phyloP scores from a whole-genome alignment of 64 coral and sea anemone genomes.

The Pocillopora damicornis region DNA sequence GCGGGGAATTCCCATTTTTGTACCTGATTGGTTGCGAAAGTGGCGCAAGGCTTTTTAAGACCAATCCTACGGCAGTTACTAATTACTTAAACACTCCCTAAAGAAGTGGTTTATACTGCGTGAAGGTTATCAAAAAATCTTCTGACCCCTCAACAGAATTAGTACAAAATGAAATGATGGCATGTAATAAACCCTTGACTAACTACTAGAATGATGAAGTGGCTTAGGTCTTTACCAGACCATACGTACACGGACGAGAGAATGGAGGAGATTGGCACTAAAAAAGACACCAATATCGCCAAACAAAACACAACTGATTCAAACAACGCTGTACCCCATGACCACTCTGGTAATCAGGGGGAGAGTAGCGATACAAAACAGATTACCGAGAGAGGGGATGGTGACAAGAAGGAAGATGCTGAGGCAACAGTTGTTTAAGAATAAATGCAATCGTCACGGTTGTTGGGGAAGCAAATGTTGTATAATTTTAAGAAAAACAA shows the following conservation, averaged over 20 bases:
- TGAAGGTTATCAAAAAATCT: too few relatives aligned
- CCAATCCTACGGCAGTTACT: too few relatives aligned
- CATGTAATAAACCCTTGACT: background rate
- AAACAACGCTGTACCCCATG: background rate
- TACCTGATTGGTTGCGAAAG: too few relatives aligned
- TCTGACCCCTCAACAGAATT: background rate
- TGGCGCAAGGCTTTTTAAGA: too few relatives aligned
- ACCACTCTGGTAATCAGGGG: background rate
- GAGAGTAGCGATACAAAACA: conserved; percentile 3
- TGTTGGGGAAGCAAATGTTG: too few relatives aligned
- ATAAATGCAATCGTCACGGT: background rate
- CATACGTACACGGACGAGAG: conserved; percentile 52
- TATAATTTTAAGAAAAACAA: too few relatives aligned
- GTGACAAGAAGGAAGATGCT: background rate
- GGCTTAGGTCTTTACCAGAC: conserved; percentile 32
- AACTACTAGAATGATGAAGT: conserved; percentile 51
- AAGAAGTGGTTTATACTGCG: too few relatives aligned
- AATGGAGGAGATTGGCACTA: conserved; percentile 45
- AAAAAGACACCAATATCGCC: background rate
- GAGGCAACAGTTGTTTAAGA: background rate
- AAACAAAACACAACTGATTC: background rate
- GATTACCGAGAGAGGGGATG: background rate
- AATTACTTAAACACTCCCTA: too few relatives aligned
- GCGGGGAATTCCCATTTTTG: too few relatives aligned
- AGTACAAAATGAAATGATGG: background rate